These are phyloP conservation scores for Agrotis segetum DNA, from an alignment of 2,888 invertebrate species.

Conservation along the genomic window DNA sequence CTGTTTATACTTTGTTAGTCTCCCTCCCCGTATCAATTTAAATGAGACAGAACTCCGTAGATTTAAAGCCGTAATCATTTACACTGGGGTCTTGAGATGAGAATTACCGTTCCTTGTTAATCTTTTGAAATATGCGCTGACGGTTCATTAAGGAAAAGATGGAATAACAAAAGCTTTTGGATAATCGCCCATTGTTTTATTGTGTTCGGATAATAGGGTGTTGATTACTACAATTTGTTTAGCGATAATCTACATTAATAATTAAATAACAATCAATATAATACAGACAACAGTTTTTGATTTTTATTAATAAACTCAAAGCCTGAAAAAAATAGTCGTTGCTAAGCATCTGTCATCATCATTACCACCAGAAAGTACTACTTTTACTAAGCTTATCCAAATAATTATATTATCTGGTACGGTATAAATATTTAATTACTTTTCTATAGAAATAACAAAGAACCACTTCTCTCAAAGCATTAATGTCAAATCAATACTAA, in stretches of 20 bases:
- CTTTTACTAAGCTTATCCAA: too few relatives aligned
- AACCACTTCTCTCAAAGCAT: too few relatives aligned
- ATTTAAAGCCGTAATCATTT: slow-evolving; percentile 60
- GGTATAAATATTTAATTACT: too few relatives aligned
- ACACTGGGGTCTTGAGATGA: slow-evolving; percentile 46
- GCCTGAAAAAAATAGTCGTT: too few relatives aligned
- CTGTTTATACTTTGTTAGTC: slow-evolving; percentile 20
- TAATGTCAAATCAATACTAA: too few relatives aligned
- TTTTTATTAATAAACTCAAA: too few relatives aligned
- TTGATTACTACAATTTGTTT: slow-evolving; percentile 32
- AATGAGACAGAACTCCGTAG: slow-evolving; percentile 34
- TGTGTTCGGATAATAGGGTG: slow-evolving; percentile 40
- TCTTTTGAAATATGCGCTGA: slow-evolving; percentile 71
- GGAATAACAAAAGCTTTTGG: slow-evolving; percentile 62
- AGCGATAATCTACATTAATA: neutral
- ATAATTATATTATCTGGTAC: too few relatives aligned
- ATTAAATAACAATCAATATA: neutral
- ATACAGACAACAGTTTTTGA: too few relatives aligned
- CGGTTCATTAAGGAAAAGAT: slow-evolving; percentile 69
- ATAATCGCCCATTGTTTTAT: slow-evolving; percentile 57
- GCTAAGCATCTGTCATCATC: too few relatives aligned
- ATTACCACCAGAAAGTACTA: too few relatives aligned
- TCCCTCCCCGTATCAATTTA: slow-evolving; percentile 47
- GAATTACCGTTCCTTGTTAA: slow-evolving; percentile 69
- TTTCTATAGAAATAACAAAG: too few relatives aligned